These are phyloP conservation scores for Umimayanthus chanpuru DNA, from an alignment of 92 coral and sea anemone species.

Conservation along the genomic window DNA sequence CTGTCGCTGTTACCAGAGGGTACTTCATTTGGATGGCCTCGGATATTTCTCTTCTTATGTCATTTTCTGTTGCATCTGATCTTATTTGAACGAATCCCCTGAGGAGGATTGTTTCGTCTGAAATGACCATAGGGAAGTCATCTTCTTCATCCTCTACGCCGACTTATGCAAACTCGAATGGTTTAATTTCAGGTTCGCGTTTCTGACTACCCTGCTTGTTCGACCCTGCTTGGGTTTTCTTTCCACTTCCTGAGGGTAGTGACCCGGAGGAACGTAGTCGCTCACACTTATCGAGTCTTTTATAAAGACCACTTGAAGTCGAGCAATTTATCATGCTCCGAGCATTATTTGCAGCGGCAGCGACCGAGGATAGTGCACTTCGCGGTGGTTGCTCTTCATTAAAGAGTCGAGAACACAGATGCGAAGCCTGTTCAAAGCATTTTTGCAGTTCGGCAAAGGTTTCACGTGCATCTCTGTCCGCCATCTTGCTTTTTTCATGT, in stretches of 20 bases:
- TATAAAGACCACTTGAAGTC: too few relatives aligned
- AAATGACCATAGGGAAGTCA: slow-evolving; percentile 10
- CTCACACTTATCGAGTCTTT: neutral
- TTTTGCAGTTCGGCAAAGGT: slow-evolving; percentile 6
- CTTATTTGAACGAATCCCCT: slow-evolving; percentile 12
- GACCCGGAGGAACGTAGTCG: neutral
- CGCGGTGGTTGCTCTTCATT: neutral
- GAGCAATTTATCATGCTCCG: too few relatives aligned
- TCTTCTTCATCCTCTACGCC: neutral
- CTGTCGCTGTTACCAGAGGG: slow-evolving; percentile 17
- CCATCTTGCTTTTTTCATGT: neutral
- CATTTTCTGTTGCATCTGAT: slow-evolving; percentile 18
- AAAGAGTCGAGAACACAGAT: neutral
- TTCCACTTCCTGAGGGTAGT: slow-evolving; percentile 8
- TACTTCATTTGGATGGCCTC: neutral
- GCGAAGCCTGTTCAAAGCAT: neutral
- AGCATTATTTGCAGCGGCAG: too few relatives aligned
- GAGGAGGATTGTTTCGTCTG: slow-evolving; percentile 12
- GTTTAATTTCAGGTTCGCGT: neutral
- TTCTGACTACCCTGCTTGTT: neutral
- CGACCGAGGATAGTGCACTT: neutral
- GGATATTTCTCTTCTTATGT: slow-evolving; percentile 17
- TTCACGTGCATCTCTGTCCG: neutral
- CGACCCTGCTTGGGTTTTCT: slow-evolving; percentile 1
- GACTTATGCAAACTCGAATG: slow-evolving; percentile 5